Base-by-base conservation (phyloP, 2,113 vertebrate genomes). In the Daubentonia madagascariensis region DNA sequence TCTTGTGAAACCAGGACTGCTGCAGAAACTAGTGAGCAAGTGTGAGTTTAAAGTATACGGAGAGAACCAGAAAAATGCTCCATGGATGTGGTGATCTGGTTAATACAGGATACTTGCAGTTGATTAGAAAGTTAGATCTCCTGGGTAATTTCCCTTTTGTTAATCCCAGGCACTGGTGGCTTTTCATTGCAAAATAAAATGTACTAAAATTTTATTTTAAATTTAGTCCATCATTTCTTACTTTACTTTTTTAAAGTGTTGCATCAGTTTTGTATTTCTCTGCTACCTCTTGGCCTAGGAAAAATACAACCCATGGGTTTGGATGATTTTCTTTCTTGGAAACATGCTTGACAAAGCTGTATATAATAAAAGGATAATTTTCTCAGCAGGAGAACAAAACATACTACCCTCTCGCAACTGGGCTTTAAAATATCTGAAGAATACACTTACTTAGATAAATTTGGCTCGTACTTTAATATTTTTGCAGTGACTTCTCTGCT, bases 341-440 rank as follows among this genome's bases (percentile, higher is more conserved):
- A 96, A 73, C 48, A 43, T 88, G 40, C 45, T 97, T 54, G 37
- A 79, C 72, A 91, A 91, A 95, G 87, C 85, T 96, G 75, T 37
- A 23, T 89, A 43, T 89, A 91, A 94, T 91, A 97, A 94, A 81
- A 81, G 45, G 48, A 50, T 81, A 89, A 83, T 97, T 97, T 97
- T 96, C 96, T 91, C 97, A 65, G 78, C 91, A 83, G 83, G 88
- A 79, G 72, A 94, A 86, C 22, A 88, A 85, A 94, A 85, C 32
- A 35, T 10, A 85, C 63, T 85, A 83, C 16, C 61, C 67, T 94
- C 37, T 94, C 25, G 2, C 57, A 94, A 93, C 57, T 57, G 65
- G 89, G 61, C 67, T 96, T 97, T 84, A 88, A 92, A 91, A 90
- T 93, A 89, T 50, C 37, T 93, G 61, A 94, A 92, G 70, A 93